Evolutionary conservation across 1,140 invertebrate genomes (phyloP), one percentile per base, ranked within the genome.

Genomic region (Hylaeus volcanicus): DNA sequence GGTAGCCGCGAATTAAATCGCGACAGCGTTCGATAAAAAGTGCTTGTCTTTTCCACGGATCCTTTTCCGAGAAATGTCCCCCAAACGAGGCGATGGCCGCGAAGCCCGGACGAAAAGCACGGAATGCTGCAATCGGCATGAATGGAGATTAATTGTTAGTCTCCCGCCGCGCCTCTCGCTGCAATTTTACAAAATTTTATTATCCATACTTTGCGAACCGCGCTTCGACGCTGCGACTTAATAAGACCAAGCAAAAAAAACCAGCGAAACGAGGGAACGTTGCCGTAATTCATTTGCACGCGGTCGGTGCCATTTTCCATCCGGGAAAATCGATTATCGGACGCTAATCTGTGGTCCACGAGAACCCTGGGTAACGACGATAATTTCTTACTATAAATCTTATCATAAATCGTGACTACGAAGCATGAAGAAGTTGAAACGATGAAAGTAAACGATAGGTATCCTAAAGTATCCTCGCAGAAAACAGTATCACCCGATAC

Each of bases 81-180:
- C 58, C 69, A 73, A 85, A 85, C 60, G 81, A 85, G 84, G 74
- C 81, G 68, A 39, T 45, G 41, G 61, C 69, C 78, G 61, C 76
- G n/a, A 68, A 56, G 55, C 43, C 60, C 12, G 37, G 53, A 43
- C 65, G 74, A 66, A 65, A 74, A 85, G 78, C 82, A 81, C 77
- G 77, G 80, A 87, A 86, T 82, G 61, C 84, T 86, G 83, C 86
- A 86, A 88, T 88, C 84, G 84, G 68, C 79, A 83, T 86, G 87
- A 88, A 88, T 88, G 81, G 83, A 83, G 84, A 88, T 88, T 88
- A 87, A 86, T 88, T 87, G 82, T 81, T 85, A 55, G 84, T 58
- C 56, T 3, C 9, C 58, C 51, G 71, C 37, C 61, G 55, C 55
- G 39, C 6, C 3, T n/a, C 37, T 60, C 60, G 66, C 58, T 55